Percentiles rank a stretch among this genome's conserved stretches.
phyloP scores from a whole-genome alignment of 1,140 invertebrate species.

The Listronotus bonariensis region DNA sequence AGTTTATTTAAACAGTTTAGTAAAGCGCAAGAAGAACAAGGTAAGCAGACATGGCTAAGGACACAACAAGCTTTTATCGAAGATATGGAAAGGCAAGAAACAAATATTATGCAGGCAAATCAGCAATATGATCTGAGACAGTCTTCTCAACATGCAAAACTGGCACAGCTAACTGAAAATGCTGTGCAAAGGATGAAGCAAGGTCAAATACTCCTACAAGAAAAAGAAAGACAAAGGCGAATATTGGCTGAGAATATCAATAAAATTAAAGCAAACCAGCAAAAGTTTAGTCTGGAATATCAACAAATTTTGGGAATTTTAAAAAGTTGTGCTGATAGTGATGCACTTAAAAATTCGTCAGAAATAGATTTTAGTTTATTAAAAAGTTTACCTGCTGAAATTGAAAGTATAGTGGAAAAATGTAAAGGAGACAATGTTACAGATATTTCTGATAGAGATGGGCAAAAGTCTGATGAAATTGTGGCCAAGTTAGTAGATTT shows the following conservation, averaged over 20 bases:
- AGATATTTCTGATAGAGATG: conserved; percentile 60
- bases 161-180: conserved; percentile 54
- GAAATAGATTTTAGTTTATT: conserved; percentile 49
- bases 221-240: conserved; percentile 54
- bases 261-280: conserved; percentile 49
- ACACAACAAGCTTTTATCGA: conserved; percentile 51
- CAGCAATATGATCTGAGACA: conserved; percentile 52
- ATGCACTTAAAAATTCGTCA: conserved; percentile 46
- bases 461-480: conserved; percentile 55
- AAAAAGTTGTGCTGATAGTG: conserved; percentile 52
- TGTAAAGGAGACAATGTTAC: conserved; percentile 57
- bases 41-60: conserved; percentile 48
- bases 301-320: conserved; percentile 52
- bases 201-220: conserved; percentile 55
- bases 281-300: conserved; percentile 52
- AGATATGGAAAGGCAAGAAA: conserved; percentile 49
- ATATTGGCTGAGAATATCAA: conserved; percentile 51
- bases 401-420: conserved; percentile 60
- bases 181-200: conserved; percentile 51
- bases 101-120: conserved; percentile 49
- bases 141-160: conserved; percentile 46
- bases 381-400: conserved; percentile 51
- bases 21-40: conserved; percentile 37
- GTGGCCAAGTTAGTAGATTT: conserved; percentile 55
- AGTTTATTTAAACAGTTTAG: conserved; percentile 42